phyloP scores from a whole-genome alignment of 2,888 invertebrate species.

The Scaptomyza cyrtandrae region DNA sequence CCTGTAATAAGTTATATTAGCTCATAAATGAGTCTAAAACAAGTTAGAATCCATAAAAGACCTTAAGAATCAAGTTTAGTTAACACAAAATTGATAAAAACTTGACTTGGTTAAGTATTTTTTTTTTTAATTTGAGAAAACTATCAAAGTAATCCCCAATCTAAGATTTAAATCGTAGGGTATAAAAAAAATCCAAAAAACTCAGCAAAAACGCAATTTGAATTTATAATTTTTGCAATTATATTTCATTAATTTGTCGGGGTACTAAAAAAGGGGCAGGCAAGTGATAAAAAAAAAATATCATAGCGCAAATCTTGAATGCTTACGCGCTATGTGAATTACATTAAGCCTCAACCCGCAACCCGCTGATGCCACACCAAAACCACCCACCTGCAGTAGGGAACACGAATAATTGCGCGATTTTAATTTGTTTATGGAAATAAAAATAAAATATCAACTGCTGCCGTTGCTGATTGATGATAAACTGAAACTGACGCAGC shows the following conservation, averaged over 20 bases:
- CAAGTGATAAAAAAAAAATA: constrained; percentile 72
- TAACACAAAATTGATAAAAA: no score
- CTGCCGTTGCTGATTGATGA: constrained; percentile 56
- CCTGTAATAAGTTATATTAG: constrained; percentile 6
- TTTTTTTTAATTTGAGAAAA: no score
- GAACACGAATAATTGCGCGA: constrained; percentile 57
- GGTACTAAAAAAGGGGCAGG: constrained; percentile 52
- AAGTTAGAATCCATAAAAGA: no score
- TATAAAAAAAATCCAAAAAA: constrained; percentile 26
- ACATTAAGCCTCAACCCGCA: constrained; percentile 19
- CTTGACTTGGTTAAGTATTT: not conserved
- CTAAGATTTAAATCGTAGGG: constrained; percentile 7
- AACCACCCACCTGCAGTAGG: not conserved
- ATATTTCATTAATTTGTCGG: constrained; percentile 71
- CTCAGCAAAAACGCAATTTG: constrained; percentile 66
- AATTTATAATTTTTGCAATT: constrained; percentile 78
- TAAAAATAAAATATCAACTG: constrained; percentile 49
- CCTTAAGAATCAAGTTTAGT: no score
- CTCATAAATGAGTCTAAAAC: no score
- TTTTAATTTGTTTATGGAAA: constrained; percentile 70
- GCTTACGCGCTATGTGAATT: constrained; percentile 67
- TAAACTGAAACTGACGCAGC: constrained; percentile 45
- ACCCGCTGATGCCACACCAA: not conserved
- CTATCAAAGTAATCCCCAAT: not conserved
- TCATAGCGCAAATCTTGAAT: constrained; percentile 65